Percentiles rank a stretch among this genome's conserved stretches.
phyloP scores from a whole-genome alignment of 2,797 vertebrate species.

The Choloepus didactylus region DNA sequence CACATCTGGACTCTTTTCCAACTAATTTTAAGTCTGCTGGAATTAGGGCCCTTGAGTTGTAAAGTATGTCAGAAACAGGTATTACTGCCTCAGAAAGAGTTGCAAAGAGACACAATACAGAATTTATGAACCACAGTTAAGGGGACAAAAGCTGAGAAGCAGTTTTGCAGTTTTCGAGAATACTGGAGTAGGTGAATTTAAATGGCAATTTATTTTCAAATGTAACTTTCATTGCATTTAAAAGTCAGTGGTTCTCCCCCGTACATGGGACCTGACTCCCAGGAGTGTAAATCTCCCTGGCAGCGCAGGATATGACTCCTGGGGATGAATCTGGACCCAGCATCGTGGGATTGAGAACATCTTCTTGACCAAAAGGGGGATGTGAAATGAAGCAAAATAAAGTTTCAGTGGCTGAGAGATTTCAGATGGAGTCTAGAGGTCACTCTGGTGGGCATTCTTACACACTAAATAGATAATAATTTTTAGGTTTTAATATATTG shows the following conservation, averaged over 20 bases:
- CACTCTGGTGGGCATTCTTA: too few species aligned
- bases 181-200: not conserved
- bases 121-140: not conserved
- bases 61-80: not conserved
- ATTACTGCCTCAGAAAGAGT: not conserved
- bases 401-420: too few species aligned
- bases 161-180: not conserved
- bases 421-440: too few species aligned
- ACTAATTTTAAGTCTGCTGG: not conserved
- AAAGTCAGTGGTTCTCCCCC: not conserved
- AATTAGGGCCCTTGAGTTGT: not conserved
- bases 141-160: not conserved
- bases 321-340: too few species aligned
- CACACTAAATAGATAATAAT: too few species aligned
- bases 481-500: too few species aligned
- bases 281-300: too few species aligned
- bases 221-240: slow-evolving; percentile 33
- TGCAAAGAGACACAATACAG: not conserved
- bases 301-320: too few species aligned
- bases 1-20: not conserved
- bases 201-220: not conserved
- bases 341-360: too few species aligned
- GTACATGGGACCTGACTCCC: too few species aligned
- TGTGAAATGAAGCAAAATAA: too few species aligned
- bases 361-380: too few species aligned